Evolutionary conservation across 2,888 invertebrate species (phyloP).

Genomic region (Syrista parreyssii): DNA sequence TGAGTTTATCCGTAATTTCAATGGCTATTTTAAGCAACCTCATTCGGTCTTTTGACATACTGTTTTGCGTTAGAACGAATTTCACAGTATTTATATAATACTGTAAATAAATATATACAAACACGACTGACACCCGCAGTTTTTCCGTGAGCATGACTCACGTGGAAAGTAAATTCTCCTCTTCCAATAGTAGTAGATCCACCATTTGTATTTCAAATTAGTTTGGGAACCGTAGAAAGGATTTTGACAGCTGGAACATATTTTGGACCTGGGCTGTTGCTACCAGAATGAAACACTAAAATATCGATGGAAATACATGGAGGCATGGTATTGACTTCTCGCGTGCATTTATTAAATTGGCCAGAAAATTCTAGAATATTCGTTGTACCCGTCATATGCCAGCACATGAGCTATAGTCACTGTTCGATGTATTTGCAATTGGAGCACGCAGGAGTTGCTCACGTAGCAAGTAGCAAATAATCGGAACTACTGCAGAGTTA

Average conservation of each 20-base stretch:
- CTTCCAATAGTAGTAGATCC: neutral
- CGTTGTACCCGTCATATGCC: neutral
- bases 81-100: no score
- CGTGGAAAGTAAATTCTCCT: neutral
- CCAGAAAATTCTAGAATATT: neutral
- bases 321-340: neutral
- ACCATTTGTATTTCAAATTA: neutral
- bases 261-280: neutral
- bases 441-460: neutral
- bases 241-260: neutral
- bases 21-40: neutral
- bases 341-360: neutral
- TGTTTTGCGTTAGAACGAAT: neutral
- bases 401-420: neutral
- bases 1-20: conserved; percentile 35
- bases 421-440: neutral
- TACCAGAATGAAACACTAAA: neutral
- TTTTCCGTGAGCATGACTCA: neutral
- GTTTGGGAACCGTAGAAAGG: neutral
- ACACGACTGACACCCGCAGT: neutral
- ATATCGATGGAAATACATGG: neutral
- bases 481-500: neutral
- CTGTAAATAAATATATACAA: no score
- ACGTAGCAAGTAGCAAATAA: neutral
- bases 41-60: neutral